These are phyloP conservation scores for Nettapus auritus DNA, from an alignment of 2,113 vertebrate species.

Conservation along the genomic window DNA sequence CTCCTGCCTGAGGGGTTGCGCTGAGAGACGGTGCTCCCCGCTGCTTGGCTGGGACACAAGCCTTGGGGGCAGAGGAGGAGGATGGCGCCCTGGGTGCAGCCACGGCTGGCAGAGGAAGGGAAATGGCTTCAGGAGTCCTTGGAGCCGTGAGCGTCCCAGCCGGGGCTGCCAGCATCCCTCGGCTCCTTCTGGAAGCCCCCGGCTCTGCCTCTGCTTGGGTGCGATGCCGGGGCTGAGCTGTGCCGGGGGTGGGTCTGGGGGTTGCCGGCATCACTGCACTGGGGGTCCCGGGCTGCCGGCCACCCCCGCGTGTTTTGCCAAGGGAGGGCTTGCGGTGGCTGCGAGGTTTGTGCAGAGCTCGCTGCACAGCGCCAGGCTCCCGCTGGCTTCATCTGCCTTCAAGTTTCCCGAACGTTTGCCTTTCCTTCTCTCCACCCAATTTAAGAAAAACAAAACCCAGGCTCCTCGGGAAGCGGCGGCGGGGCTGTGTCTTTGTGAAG, in stretches of 20 bases:
- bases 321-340: rapidly evolving
- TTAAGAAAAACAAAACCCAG: background rate
- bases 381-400: background rate
- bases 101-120: background rate
- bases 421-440: background rate
- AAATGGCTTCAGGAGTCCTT: rapidly evolving
- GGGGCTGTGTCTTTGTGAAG: background rate
- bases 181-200: background rate
- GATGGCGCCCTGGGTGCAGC: background rate
- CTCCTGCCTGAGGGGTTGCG: rapidly evolving
- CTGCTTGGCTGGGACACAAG: background rate
- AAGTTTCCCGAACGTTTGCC: background rate
- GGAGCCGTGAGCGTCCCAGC: background rate
- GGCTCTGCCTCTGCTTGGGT: background rate
- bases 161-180: background rate
- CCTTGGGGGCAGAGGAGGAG: background rate
- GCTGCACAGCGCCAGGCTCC: rapidly evolving
- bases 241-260: background rate
- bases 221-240: background rate
- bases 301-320: rapidly evolving
- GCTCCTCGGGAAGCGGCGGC: background rate
- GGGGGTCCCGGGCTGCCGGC: too few species aligned
- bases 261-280: background rate
- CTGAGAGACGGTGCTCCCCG: rapidly evolving
- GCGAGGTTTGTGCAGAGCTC: background rate